phyloP scores from a whole-genome alignment of 2,888 invertebrate genomes.

The Aspidapion aeneum region DNA sequence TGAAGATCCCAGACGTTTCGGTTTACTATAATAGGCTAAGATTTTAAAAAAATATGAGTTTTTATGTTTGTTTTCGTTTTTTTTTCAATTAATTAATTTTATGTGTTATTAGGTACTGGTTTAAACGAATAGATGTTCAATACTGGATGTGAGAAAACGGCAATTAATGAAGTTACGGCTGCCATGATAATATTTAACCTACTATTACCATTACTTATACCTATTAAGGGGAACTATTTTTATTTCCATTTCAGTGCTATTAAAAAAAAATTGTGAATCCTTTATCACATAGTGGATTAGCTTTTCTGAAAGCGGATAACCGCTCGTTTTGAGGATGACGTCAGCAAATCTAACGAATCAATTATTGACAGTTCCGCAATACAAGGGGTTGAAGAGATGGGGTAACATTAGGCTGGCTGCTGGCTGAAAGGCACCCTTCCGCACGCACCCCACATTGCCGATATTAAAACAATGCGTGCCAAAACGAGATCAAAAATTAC shows the following conservation, averaged over 20 bases:
- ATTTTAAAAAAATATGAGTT: no score
- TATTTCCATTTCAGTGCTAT: background rate
- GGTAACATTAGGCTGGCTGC: constrained; percentile 13
- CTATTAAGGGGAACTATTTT: no score
- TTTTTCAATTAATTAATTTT: no score
- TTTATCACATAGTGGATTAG: constrained; percentile 1
- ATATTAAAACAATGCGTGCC: constrained; percentile 38
- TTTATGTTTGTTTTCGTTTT: no score
- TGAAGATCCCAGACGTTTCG: no score
- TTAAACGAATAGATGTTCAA: no score
- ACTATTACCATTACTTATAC: no score
- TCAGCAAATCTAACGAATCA: constrained; percentile 36
- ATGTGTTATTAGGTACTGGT: no score
- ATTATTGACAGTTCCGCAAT: constrained; percentile 27
- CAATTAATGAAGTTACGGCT: no score
- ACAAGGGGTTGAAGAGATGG: background rate
- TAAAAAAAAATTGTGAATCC: background rate
- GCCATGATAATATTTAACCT: no score
- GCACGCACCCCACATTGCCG: constrained; percentile 25
- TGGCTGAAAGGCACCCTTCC: constrained; percentile 27
- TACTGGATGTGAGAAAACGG: no score
- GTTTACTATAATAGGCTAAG: no score
- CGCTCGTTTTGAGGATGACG: constrained; percentile 26
- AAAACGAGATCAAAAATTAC: constrained; percentile 36
- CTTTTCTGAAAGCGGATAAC: constrained; percentile 31